Evolutionary conservation across 2,888 invertebrate species (phyloP).

Genomic region (Lasioglossum marginatum): DNA sequence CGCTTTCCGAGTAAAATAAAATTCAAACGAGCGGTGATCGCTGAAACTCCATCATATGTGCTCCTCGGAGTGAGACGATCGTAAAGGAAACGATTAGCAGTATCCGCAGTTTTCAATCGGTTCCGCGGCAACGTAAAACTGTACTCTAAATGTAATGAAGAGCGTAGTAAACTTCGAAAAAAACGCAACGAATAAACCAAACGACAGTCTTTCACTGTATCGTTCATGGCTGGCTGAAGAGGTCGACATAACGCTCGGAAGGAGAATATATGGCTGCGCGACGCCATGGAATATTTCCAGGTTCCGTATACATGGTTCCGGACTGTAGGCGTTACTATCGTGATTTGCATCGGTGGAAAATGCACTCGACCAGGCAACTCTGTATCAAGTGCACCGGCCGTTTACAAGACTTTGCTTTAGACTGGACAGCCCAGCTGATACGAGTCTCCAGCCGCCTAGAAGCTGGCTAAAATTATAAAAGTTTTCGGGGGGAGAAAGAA

Average conservation of each 20-base stretch:
- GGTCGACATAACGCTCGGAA: background rate
- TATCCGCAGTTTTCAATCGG: background rate
- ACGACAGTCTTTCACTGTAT: background rate
- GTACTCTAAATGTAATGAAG: background rate
- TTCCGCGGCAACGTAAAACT: background rate
- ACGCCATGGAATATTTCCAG: background rate
- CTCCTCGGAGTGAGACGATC: background rate
- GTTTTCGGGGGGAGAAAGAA: background rate
- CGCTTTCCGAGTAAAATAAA: background rate
- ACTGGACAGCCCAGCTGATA: background rate
- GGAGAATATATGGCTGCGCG: background rate
- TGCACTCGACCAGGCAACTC: background rate
- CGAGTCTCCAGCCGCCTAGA: background rate
- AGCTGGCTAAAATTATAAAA: background rate
- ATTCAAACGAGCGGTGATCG: background rate
- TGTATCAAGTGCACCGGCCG: background rate
- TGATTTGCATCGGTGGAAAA: constrained; percentile 25
- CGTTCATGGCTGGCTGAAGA: background rate
- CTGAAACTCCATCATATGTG: background rate
- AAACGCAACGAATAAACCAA: background rate
- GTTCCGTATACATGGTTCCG: background rate
- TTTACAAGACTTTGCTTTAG: background rate
- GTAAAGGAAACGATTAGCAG: constrained; percentile 1
- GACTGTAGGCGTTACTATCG: background rate
- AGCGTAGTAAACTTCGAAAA: background rate